Conservation (phyloP, 2,113 vertebrate genomes). For the Montifringilla adamsi region DNA sequence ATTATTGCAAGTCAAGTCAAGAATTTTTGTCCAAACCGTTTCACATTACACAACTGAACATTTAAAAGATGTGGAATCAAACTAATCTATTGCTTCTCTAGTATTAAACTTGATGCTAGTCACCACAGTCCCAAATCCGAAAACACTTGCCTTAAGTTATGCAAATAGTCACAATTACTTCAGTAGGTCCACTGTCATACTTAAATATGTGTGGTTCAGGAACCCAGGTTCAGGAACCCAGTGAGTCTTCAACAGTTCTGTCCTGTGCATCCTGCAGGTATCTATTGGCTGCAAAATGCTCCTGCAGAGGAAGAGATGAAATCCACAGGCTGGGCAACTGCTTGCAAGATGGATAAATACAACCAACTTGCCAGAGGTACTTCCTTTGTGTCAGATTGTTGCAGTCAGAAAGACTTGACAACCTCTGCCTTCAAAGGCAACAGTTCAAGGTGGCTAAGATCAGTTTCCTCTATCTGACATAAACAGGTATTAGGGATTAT, state of each 20-base stretch:
- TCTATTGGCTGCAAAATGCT: not conserved
- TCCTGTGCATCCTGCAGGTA: not conserved
- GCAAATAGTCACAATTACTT: not conserved
- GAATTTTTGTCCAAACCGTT: not conserved
- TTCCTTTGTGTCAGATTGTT: not conserved
- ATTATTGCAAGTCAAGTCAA: not conserved
- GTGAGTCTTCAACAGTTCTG: not conserved
- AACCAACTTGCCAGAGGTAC: not conserved
- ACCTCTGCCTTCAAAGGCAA: not conserved
- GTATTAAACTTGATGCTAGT: not conserved
- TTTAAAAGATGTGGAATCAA: not conserved
- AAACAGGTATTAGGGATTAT: not conserved
- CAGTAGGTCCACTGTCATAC: not conserved
- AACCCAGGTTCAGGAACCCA: not conserved
- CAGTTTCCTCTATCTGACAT: not conserved
- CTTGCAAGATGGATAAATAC: not conserved
- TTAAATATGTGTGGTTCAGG: not conserved
- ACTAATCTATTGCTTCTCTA: not conserved
- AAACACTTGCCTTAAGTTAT: not conserved
- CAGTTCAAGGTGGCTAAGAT: not conserved
- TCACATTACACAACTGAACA: not conserved
- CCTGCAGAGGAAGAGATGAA: not conserved
- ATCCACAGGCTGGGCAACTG: not conserved
- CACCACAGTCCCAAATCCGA: not conserved
- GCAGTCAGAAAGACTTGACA: not conserved